Conservation (phyloP, 2,797 vertebrate species). For the Anguilla pacifica region DNA sequence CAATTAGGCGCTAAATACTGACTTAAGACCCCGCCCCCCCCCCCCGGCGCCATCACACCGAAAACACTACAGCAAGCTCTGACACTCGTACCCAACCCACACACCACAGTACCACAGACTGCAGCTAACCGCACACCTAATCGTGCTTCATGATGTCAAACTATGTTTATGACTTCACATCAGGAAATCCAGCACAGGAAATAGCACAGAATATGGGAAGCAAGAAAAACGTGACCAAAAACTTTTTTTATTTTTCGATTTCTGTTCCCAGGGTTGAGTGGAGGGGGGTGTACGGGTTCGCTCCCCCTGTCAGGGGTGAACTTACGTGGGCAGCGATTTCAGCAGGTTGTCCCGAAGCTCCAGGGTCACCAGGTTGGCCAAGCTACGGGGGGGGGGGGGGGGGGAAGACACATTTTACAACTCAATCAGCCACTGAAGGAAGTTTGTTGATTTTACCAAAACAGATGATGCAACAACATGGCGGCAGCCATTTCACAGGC, state of each 20-base stretch:
- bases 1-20: background rate
- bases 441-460: background rate
- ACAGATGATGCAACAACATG: background rate
- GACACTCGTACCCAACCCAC: background rate
- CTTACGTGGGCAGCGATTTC: constrained; percentile 95
- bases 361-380: constrained; percentile 94
- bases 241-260: background rate
- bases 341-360: constrained; percentile 97
- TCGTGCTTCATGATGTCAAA: background rate
- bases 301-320: constrained; percentile 43
- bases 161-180: background rate
- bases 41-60: background rate
- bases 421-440: background rate
- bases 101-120: background rate
- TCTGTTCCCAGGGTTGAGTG: background rate
- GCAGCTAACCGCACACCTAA: background rate
- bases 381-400: constrained; percentile 61
- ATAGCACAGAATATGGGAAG: background rate
- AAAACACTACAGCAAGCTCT: background rate
- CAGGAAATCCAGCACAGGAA: background rate
- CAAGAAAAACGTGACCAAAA: background rate
- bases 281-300: background rate
- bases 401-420: background rate
- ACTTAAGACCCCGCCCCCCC: background rate
- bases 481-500: background rate